These are phyloP conservation scores for Epinephelus malabaricus DNA, from an alignment of 2,797 vertebrate genomes.

Conservation along the genomic window DNA sequence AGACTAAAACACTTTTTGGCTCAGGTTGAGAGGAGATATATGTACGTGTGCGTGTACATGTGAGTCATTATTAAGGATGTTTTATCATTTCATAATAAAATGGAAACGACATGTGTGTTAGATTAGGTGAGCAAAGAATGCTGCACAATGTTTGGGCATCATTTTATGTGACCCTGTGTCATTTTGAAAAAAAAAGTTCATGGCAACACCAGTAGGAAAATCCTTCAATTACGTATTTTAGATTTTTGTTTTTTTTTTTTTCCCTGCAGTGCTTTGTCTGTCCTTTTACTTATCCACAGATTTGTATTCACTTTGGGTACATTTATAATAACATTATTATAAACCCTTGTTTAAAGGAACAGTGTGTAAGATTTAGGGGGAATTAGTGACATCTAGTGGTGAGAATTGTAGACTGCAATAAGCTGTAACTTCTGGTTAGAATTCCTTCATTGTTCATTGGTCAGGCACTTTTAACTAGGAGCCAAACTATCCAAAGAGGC, in stretches of 20 bases:
- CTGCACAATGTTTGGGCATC: slow-evolving; percentile 30
- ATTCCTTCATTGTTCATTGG: too few relatives aligned
- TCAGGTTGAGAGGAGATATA: slow-evolving; percentile 58
- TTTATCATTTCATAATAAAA: slow-evolving; percentile 75
- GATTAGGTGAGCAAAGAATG: slow-evolving; percentile 61
- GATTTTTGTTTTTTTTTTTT: neutral
- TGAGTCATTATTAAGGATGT: slow-evolving; percentile 73
- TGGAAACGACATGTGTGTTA: slow-evolving; percentile 64
- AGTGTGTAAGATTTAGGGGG: too few relatives aligned
- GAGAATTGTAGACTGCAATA: too few relatives aligned
- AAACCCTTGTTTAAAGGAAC: slow-evolving; percentile 13
- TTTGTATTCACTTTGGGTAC: slow-evolving; percentile 8
- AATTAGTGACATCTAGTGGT: too few relatives aligned
- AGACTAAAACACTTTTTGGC: slow-evolving; percentile 81
- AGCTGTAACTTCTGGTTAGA: too few relatives aligned
- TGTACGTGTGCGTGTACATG: slow-evolving; percentile 50
- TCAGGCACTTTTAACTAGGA: too few relatives aligned
- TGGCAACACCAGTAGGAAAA: slow-evolving; percentile 1
- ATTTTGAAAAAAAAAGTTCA: slow-evolving; percentile 8
- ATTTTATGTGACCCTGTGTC: slow-evolving; percentile 27
- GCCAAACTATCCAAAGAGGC: too few relatives aligned
- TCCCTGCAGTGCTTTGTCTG: neutral
- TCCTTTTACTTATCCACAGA: neutral
- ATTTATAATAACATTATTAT: neutral
- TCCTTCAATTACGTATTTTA: slow-evolving; percentile 8